Evolutionary conservation across 1,140 invertebrate genomes (phyloP).

Genomic region (Drosophila teissieri): DNA sequence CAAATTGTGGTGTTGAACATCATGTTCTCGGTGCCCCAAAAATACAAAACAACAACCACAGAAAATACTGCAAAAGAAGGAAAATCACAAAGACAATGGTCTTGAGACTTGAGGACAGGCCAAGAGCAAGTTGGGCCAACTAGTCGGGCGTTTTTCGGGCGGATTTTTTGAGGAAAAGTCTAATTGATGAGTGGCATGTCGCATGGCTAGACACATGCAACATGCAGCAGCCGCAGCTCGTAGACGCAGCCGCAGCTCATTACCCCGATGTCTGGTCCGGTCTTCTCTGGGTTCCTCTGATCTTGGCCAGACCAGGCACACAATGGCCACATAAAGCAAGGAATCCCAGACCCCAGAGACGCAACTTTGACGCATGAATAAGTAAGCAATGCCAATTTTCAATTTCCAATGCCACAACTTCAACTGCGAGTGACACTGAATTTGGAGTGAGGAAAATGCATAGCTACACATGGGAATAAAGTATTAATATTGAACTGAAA

Average conservation of each 20-base stretch:
- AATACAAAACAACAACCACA: conserved; percentile 8
- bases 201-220: conserved; percentile 56
- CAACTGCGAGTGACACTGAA: conserved; percentile 8
- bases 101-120: conserved; percentile 14
- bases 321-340: conserved; percentile 50
- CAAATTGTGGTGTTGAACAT: conserved; percentile 83
- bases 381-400: conserved; percentile 68
- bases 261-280: conserved; percentile 30
- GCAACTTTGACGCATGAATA: conserved; percentile 64
- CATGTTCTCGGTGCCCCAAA: conserved; percentile 58
- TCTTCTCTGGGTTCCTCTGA: conserved; percentile 20
- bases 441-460: conserved; percentile 1
- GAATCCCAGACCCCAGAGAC: conserved; percentile 29
- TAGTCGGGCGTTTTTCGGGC: conserved; percentile 45
- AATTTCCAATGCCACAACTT: conserved; percentile 47
- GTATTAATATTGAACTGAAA: background rate
- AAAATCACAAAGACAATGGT: conserved; percentile 28
- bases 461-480: background rate
- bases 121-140: conserved; percentile 13
- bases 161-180: conserved; percentile 64
- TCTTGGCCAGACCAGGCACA: conserved; percentile 39
- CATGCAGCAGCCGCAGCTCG: conserved; percentile 20
- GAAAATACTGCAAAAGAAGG: background rate
- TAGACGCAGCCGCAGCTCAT: conserved; percentile 34
- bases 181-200: conserved; percentile 67